A percentile compares a stretch with the other conserved stretches of the same genome.
Evolutionary conservation across 2,888 invertebrate species (phyloP).

Genomic region (Neocrepidodera transversa): DNA sequence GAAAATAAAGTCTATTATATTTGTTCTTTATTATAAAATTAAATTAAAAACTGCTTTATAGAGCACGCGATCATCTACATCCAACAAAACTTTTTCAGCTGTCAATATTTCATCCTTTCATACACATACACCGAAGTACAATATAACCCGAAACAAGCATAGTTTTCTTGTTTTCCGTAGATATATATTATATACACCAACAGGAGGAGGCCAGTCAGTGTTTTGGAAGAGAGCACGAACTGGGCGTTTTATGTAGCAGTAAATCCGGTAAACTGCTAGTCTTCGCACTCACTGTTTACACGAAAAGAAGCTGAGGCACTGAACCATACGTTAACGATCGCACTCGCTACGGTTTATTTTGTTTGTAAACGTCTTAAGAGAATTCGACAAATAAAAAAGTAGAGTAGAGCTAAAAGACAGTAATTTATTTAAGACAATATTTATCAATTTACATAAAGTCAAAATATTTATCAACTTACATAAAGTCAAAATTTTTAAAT

Average conservation of each 20-base stretch:
- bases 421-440: no score
- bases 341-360: constrained; percentile 29
- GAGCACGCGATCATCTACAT: no score
- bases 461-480: no score
- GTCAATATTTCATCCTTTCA: constrained; percentile 7
- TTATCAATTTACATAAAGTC: no score
- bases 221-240: constrained; percentile 15
- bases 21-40: no score
- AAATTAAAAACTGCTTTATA: no score
- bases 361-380: not conserved
- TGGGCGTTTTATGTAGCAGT: constrained; percentile 54
- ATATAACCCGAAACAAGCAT: constrained; percentile 11
- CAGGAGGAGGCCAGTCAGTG: not conserved
- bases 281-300: constrained; percentile 57
- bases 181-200: constrained; percentile 9
- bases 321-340: constrained; percentile 51
- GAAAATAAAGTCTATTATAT: no score
- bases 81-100: not conserved
- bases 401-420: no score
- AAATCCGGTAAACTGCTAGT: constrained; percentile 56
- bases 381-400: no score
- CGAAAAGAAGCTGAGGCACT: constrained; percentile 50
- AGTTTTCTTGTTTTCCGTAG: constrained; percentile 12
- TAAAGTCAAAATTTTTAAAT: no score
- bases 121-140: not conserved